Percentiles rank a stretch among this genome's conserved stretches.
Evolutionary conservation across 92 coral and sea anemone genomes (phyloP).

Genomic region (Phenganax stokvisi): DNA sequence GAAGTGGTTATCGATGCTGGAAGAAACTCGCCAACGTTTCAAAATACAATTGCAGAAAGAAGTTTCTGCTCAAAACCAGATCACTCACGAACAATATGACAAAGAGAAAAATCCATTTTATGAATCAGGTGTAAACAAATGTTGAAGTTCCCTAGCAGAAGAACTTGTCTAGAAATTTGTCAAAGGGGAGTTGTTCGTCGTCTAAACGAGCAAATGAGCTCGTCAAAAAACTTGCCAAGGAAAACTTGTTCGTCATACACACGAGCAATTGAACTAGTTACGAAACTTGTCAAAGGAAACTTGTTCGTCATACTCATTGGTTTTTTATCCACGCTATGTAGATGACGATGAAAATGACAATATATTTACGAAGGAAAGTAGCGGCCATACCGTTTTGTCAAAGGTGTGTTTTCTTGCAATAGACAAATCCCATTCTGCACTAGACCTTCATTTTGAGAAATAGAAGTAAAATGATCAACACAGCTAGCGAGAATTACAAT

Average conservation of each 20-base stretch:
- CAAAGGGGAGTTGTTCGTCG: no score
- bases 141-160: no score
- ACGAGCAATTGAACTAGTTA: no score
- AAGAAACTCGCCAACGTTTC: constrained; percentile 80
- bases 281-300: no score
- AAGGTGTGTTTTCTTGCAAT: constrained; percentile 13
- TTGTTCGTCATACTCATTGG: no score
- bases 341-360: constrained; percentile 23
- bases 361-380: constrained; percentile 1
- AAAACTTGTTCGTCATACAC: no score
- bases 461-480: neutral
- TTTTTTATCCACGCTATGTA: neutral
- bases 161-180: no score
- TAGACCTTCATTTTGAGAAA: no score
- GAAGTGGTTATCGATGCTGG: constrained; percentile 82
- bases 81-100: constrained; percentile 46
- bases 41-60: constrained; percentile 81
- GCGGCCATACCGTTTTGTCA: constrained; percentile 9
- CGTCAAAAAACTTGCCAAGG: no score
- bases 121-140: constrained; percentile 51
- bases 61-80: constrained; percentile 44
- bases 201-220: no score
- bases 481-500: no score
- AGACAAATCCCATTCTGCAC: no score
- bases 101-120: constrained; percentile 66